Conservation (phyloP, 2,113 vertebrate genomes). For the Romanogobio albipinnatus region DNA sequence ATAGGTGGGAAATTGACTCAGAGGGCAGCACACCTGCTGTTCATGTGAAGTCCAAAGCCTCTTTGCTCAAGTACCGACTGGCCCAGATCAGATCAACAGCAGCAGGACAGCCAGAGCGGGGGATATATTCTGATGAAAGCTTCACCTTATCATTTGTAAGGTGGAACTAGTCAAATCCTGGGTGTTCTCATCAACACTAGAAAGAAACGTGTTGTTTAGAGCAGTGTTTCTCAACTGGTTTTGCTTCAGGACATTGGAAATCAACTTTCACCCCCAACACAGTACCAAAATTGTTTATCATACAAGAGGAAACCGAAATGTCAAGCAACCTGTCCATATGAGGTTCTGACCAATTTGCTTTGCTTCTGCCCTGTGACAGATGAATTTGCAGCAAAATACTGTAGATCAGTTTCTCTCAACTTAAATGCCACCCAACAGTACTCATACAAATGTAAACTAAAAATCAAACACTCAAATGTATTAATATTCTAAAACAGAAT, state of each 20-base stretch:
- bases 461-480: background rate
- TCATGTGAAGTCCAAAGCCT: constrained; percentile 59
- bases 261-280: background rate
- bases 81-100: constrained; percentile 58
- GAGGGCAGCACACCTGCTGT: constrained; percentile 61
- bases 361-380: background rate
- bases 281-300: background rate
- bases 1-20: constrained; percentile 60
- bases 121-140: constrained; percentile 38
- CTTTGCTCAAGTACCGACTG: constrained; percentile 58
- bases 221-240: background rate
- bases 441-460: background rate
- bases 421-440: background rate
- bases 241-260: constrained; percentile 25
- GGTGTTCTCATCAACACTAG: constrained; percentile 34
- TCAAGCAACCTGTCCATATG: background rate
- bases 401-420: background rate
- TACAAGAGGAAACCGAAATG: constrained; percentile 6
- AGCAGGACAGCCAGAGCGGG: constrained; percentile 40
- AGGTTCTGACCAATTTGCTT: background rate
- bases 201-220: constrained; percentile 36
- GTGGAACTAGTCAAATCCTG: constrained; percentile 39
- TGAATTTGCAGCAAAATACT: background rate
- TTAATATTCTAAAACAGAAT: background rate
- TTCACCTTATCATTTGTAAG: constrained; percentile 32